Evolutionary conservation across 2,113 vertebrate species (phyloP), one percentile per base, ranked within the genome.

Genomic region (Ophiodon elongatus): DNA sequence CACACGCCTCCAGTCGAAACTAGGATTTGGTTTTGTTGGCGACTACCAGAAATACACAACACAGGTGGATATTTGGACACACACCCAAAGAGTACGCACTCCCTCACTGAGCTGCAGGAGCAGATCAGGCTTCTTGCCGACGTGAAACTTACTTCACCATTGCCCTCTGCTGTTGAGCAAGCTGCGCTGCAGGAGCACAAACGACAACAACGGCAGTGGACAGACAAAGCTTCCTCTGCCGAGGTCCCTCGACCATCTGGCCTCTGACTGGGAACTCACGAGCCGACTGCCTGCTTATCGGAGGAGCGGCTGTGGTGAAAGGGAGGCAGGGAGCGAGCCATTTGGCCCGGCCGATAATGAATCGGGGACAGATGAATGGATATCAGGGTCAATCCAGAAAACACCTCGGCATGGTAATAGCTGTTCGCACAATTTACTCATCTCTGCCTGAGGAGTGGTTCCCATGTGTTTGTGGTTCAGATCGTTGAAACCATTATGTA

Each of bases 141-240:
- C 60, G 59, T 73, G 21, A 88, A 90, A 91, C 89, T 87, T 94
- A 91, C 89, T 87, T 94, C 93, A 92, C 91, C 75, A 94, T 74
- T 94, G 94, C 93, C 93, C 94, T 94, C 95, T 96, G 84, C 87
- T 94, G 95, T 52, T 50, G n/a, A 57, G 50, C 27, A 8, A 33
- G 45, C 21, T 66, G 31, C 62, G 82, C 89, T 94, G 85, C 91
- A 86, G 52, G 19, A 1, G 63, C 37, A 27, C 14, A 56, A 50
- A 83, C 31, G 6, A 47, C 35, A 76, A 89, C 88, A 90, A 84
- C 73, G 63, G 73, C 84, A 68, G 65, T 23, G 31, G 59, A 31
- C 39, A 82, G 62, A 89, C 84, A 90, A 91, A 89, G 86, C 83
- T 75, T 77, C 77, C 60, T 43, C 39, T 67, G 85, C 74, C 0